Evolutionary conservation across 2,797 vertebrate species (phyloP), one percentile per base, ranked within the genome.

Genomic region (Acipenser transmontanus): DNA sequence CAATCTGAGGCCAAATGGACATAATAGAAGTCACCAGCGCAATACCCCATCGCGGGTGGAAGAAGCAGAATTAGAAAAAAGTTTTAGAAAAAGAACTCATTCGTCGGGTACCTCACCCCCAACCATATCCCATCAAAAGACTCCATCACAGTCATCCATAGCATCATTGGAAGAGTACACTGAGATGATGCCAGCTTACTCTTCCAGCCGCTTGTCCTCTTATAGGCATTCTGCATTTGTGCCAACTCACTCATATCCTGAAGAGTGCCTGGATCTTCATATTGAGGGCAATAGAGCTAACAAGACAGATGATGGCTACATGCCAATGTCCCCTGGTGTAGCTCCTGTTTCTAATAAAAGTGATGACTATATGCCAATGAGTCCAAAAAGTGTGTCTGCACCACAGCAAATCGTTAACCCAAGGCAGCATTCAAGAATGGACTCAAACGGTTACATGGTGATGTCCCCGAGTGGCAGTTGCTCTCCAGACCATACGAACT

Each of bases 401-500:
- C 92, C 93, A 0, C 92, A 94, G 76, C 90, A 93, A 80, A 94
- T 94, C 70, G 86, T 94, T 74, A 94, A 93, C 72, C 88, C 92
- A 12, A 79, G 84, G 4, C 87, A 89, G 69, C 88, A 91, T 66
- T 78, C 87, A 56, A 80, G 77, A 1, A 82, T 92, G 61, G 91
- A 94, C 79, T 88, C 91, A 65, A 93, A 89, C 1, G 93, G 92
- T 66, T 94, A 94, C 75, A 93, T 94, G 93, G 93, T 94, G 91
- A 94, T 94, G 93, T 94, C 92, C 52, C 92, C 91, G 1, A 92
- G 90, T 0, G 87, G 91, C 67, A 93, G 91, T 76, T 93, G 91
- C 70, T 93, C 92, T 0, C 92, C 92, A 0, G 92, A 94, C 62
- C 76, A 70, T 1, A 72, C 82, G 6, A 86, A 84, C 72, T 92